phyloP scores from a whole-genome alignment of 2,797 vertebrate species.

The Gadopsis marmoratus region DNA sequence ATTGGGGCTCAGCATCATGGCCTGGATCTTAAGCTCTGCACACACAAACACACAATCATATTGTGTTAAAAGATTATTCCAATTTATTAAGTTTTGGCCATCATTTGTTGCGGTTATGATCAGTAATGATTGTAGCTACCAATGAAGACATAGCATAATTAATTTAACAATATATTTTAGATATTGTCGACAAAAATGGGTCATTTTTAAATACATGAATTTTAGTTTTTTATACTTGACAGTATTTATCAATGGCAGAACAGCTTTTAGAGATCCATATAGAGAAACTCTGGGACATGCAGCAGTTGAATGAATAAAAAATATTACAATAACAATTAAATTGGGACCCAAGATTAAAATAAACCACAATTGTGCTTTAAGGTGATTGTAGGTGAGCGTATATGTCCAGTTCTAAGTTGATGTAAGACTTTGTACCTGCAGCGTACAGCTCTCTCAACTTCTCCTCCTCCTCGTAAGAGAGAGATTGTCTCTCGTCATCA shows the following conservation, averaged over 20 bases:
- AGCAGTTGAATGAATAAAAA: background rate
- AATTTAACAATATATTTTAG: background rate
- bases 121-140: background rate
- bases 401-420: background rate
- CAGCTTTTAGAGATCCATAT: background rate
- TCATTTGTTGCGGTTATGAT: background rate
- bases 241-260: background rate
- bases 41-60: constrained; percentile 12
- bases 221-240: too few relatives aligned
- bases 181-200: background rate
- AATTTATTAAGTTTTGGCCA: background rate
- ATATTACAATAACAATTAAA: background rate
- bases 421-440: constrained; percentile 82
- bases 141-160: background rate
- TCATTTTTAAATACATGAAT: too few relatives aligned
- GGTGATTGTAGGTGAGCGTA: background rate
- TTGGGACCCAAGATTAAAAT: background rate
- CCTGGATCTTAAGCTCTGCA: constrained; percentile 93
- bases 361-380: background rate
- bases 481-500: constrained; percentile 92
- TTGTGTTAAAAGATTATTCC: background rate
- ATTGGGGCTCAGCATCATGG: constrained; percentile 92
- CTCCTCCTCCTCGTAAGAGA: constrained; percentile 92
- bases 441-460: constrained; percentile 89
- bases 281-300: background rate